Conservation (phyloP, 2,888 invertebrate species). For the Phalera bucephala region DNA sequence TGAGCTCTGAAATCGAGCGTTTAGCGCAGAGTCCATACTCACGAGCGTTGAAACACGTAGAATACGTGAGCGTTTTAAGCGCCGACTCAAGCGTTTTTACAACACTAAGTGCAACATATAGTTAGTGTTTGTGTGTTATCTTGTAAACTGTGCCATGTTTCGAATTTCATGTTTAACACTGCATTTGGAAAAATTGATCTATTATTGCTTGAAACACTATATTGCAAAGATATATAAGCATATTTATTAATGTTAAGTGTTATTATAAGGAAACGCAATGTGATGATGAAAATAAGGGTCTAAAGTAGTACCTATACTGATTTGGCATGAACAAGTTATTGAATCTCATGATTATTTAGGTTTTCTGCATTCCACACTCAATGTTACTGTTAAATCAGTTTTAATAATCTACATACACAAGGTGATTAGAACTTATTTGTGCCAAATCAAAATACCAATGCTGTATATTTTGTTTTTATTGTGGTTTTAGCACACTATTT, state of each 20-base stretch:
- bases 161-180: constrained; percentile 37
- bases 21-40: too few relatives aligned
- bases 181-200: constrained; percentile 33
- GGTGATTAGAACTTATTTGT: constrained; percentile 32
- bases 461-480: constrained; percentile 52
- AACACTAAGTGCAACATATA: constrained; percentile 69
- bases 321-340: constrained; percentile 61
- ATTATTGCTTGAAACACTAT: constrained; percentile 29
- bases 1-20: too few relatives aligned
- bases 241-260: constrained; percentile 53
- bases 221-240: constrained; percentile 46
- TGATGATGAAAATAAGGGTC: constrained; percentile 77
- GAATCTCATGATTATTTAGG: constrained; percentile 34
- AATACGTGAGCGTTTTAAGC: too few relatives aligned
- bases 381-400: constrained; percentile 7
- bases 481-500: constrained; percentile 56
- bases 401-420: too few relatives aligned
- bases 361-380: constrained; percentile 5
- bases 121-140: constrained; percentile 42
- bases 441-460: constrained; percentile 45
- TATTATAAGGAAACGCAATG: constrained; percentile 74
- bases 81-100: too few relatives aligned
- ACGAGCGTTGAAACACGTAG: too few relatives aligned
- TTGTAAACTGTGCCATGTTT: constrained; percentile 64
- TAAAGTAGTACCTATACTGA: constrained; percentile 63